phyloP scores from a whole-genome alignment of 2,113 vertebrate genomes.

The Halichoerus grypus region DNA sequence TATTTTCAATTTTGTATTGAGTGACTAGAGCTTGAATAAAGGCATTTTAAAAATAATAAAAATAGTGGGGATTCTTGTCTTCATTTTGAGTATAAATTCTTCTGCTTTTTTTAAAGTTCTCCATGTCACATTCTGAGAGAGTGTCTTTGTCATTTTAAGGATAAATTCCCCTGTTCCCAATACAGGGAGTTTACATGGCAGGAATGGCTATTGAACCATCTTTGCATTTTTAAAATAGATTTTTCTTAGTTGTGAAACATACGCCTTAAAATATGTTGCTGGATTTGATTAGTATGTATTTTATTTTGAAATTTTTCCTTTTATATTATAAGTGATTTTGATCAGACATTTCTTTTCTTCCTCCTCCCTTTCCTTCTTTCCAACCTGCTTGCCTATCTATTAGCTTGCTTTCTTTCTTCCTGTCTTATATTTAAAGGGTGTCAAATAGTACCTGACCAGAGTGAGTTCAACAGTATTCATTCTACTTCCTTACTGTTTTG shows the following conservation, averaged over 20 bases:
- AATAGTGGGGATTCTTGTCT: background rate
- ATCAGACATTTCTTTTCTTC: background rate
- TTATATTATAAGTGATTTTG: background rate
- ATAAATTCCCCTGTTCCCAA: background rate
- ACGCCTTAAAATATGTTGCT: background rate
- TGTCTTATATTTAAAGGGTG: background rate
- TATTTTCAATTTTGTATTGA: background rate
- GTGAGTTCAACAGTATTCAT: background rate
- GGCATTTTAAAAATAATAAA: background rate
- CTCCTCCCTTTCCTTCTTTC: background rate
- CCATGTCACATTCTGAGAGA: background rate
- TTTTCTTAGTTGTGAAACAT: background rate
- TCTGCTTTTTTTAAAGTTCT: background rate
- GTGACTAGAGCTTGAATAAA: background rate
- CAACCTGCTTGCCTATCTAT: background rate
- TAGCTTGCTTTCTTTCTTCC: background rate
- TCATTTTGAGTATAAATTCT: background rate
- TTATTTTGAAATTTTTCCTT: background rate
- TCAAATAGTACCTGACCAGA: background rate
- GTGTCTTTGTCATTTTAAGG: background rate
- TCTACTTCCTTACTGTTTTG: background rate
- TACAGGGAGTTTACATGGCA: background rate
- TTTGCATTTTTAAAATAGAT: slow-evolving; percentile 37
- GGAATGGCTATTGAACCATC: background rate
- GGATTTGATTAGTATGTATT: background rate